A percentile compares a stretch with the other conserved stretches of the same genome.
These are phyloP conservation scores for Amphiprion clarkii DNA, from an alignment of 2,797 vertebrate genomes.

Conservation along the genomic window DNA sequence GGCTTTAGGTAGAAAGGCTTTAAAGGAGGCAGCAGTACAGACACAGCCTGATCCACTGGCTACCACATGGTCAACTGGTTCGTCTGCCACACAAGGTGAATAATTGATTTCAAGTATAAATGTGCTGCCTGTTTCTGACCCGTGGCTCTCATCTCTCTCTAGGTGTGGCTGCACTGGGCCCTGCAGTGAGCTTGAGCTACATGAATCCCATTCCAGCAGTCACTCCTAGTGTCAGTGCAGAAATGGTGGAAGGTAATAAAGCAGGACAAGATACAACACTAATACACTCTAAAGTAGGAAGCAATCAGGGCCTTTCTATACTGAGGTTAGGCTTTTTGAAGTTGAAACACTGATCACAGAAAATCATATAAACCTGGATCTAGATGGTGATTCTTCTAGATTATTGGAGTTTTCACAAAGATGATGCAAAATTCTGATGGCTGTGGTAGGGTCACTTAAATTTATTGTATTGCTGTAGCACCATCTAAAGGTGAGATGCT, in stretches of 20 bases:
- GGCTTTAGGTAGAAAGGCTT: background rate
- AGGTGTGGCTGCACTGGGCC: conserved; percentile 29
- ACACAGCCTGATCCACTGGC: conserved; percentile 74
- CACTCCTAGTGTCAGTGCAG: conserved; percentile 80
- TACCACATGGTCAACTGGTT: conserved; percentile 80
- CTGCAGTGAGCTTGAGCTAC: conserved; percentile 61
- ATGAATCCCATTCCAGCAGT: conserved; percentile 79
- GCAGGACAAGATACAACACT: background rate
- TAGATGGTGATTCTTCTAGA: background rate
- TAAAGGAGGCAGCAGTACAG: conserved; percentile 87
- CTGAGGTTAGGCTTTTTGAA: background rate
- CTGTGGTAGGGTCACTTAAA: background rate
- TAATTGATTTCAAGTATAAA: background rate
- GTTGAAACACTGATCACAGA: background rate
- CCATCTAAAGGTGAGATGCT: conserved; percentile 16
- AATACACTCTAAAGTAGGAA: background rate
- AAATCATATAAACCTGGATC: background rate
- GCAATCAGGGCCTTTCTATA: background rate
- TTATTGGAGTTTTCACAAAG: background rate
- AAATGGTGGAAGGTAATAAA: conserved; percentile 87
- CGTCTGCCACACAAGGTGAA: conserved; percentile 30
- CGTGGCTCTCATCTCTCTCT: background rate
- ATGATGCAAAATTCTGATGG: background rate
- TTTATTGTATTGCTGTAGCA: background rate
- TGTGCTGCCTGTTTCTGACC: background rate